Evolutionary conservation across 2,113 vertebrate species (phyloP).

Genomic region (Oncorhynchus mykiss): DNA sequence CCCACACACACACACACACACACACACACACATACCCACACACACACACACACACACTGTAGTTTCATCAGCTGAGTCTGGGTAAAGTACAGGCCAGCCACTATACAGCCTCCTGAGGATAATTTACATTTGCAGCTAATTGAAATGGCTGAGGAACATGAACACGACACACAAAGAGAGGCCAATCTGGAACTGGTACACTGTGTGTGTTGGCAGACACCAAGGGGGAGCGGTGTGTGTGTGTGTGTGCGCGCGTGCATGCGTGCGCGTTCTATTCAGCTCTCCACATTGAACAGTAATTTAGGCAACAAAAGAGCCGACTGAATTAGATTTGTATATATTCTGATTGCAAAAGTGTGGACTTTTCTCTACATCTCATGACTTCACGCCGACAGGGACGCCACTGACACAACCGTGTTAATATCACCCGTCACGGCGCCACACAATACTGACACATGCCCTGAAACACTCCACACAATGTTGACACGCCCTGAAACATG

Average conservation of each 20-base stretch:
- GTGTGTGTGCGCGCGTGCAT: too few species aligned
- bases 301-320: too few species aligned
- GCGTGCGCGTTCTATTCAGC: not conserved
- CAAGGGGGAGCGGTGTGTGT: not conserved
- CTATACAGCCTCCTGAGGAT: not conserved
- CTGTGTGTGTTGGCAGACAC: not conserved
- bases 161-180: not conserved
- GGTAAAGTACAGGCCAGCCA: too few species aligned
- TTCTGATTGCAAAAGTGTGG: too few species aligned
- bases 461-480: too few species aligned
- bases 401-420: conserved; percentile 65
- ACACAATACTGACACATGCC: conserved; percentile 52
- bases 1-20: not conserved
- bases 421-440: conserved; percentile 64
- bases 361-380: conserved; percentile 37
- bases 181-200: conserved; percentile 14
- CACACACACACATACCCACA: too few species aligned
- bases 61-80: too few species aligned
- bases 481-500: too few species aligned
- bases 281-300: too few species aligned
- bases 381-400: conserved; percentile 44
- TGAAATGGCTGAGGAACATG: conserved; percentile 27
- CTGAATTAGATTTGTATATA: too few species aligned
- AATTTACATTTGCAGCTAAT: conserved; percentile 46
- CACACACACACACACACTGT: not conserved